Evolutionary conservation across 2,888 invertebrate species (phyloP), one percentile per base, ranked within the genome.

Genomic region (Agrilus mali): DNA sequence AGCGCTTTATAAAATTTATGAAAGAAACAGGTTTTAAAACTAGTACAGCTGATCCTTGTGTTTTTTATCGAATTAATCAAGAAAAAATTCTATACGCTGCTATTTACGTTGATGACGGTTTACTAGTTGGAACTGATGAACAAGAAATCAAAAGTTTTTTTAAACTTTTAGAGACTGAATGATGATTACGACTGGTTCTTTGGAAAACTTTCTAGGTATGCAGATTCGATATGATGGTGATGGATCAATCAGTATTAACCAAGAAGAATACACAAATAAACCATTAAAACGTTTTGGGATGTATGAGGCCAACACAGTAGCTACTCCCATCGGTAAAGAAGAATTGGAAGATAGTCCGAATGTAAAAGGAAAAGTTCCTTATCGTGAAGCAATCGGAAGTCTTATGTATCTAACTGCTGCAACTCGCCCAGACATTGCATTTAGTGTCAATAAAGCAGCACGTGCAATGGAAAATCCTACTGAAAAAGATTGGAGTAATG

Each of bases 31-130:
- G 44, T 7, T 42, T 52, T 22, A 41, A 42, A 16, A 38, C 49
- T 35, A 50, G 44, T 38, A 35, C 44, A 22, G 47, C 47, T 17
- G 55, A 56, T 43, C 47, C 50, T 20, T 54, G 54, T 40, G 27
- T 56, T 13, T 54, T 46, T 33, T 32, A 41, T 13, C 37, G 44
- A 15, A 36, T 35, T 31, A 45, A 33, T 15, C 40, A 43, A 12
- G 36, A 38, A n/a, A 38, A 45, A 27, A 49, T 32, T 33, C 13
- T 50, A 17, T 40, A 50, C 10, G 33, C 51, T 2, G 48, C 45
- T 10, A 32, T 51, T 7, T 53, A 47, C 45, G 53, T 53, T 20
- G 53, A 53, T 43, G 50, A 51, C 45, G 50, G 51, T 14, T 34
- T 53, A 8, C 47, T 50, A 33, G 47, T 42, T 13, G 22, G 43